Evolutionary conservation across 2,888 invertebrate genomes (phyloP).

Genomic region (Pollenia griseotomentosa): DNA sequence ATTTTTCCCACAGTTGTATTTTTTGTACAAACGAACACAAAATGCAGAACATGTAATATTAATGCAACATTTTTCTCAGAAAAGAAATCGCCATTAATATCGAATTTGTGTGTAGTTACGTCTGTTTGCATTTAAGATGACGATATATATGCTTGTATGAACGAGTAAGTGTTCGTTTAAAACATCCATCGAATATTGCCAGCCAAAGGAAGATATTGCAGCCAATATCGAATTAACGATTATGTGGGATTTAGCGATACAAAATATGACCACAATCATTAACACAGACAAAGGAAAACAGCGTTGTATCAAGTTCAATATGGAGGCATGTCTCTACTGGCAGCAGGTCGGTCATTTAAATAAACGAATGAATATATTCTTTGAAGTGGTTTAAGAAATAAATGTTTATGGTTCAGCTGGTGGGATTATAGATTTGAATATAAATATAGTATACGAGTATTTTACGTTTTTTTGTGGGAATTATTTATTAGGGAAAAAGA

Average conservation of each 20-base stretch:
- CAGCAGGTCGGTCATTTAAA: constrained; percentile 41
- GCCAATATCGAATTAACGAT: constrained; percentile 69
- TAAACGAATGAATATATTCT: constrained; percentile 30
- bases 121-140: too few relatives aligned
- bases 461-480: not conserved
- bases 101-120: too few relatives aligned
- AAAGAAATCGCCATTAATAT: too few relatives aligned
- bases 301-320: constrained; percentile 10
- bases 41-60: too few relatives aligned
- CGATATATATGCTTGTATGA: not conserved
- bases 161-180: not conserved
- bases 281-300: constrained; percentile 41
- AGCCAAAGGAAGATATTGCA: constrained; percentile 50
- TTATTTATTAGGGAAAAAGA: not conserved
- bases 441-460: constrained; percentile 8
- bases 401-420: constrained; percentile 44
- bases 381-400: constrained; percentile 52
- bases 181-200: constrained; percentile 16
- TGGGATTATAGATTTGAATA: constrained; percentile 54
- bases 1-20: too few relatives aligned
- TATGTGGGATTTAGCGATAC: constrained; percentile 68
- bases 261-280: constrained; percentile 72
- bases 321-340: constrained; percentile 12
- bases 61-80: too few relatives aligned
- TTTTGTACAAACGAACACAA: too few relatives aligned